Evolutionary conservation across 2,888 invertebrate species (phyloP), one percentile per base, ranked within the genome.

Genomic region (Acanthacorydalis orientalis): DNA sequence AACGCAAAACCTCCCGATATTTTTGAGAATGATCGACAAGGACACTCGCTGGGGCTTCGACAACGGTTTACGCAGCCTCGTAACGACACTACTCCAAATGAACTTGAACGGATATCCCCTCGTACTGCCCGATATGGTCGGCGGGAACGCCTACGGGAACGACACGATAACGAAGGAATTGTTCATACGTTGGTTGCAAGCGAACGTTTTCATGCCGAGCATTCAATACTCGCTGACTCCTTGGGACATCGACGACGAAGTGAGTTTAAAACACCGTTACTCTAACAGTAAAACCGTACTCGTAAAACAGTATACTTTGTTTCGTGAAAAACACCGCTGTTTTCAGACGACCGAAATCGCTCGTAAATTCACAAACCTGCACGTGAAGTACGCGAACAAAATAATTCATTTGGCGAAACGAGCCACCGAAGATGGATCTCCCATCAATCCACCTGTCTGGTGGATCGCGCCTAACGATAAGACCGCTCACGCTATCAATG

Each of bases 371-470:
- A 75, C 82, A 0, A 66, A 75, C 1, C 60, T 88, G 0, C 86
- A 86, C 56, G 73, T 72, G 0, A 57, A 67, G 9, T 77, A 77
- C 54, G 69, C 78, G 0, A 71, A 75, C 1, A 65, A 72, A 37
- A 78, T 88, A 48, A 67, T 75, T 53, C 63, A 68, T 3, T 75
- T 77, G 0, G 82, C 83, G 72, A 57, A 74, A 44, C 64, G 70
- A 6, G 70, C 79, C 0, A 72, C 77, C 0, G 53, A 56, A 2
- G 68, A 72, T 1, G 86, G 85, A 10, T 69, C 72, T 2, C 88
- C 86, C 0, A 76, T 87, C 10, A 85, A 86, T 64, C 70, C 81
- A 2, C 90, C 90, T 0, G 70, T 90, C 35, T 91, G 90, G 90
- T 90, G 88, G 88, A 59, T 81, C 0, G 82, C 78, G 54, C 86